phyloP scores from a whole-genome alignment of 1,140 invertebrate genomes.

The Himalopsyche phryganea region DNA sequence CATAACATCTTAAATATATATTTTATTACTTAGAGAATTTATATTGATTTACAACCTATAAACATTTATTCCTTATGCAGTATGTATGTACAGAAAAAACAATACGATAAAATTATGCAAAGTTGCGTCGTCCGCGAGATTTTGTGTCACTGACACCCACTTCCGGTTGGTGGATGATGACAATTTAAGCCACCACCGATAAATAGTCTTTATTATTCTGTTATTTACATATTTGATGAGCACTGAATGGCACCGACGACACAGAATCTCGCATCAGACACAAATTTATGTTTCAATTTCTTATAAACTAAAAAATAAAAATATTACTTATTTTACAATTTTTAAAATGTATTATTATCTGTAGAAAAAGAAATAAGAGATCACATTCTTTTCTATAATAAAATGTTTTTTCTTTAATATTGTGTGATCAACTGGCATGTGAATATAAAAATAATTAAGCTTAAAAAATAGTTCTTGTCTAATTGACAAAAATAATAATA shows the following conservation, averaged over 20 bases:
- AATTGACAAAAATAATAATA: too few relatives aligned
- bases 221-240: too few relatives aligned
- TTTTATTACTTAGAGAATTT: conserved; percentile 7
- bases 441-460: too few relatives aligned
- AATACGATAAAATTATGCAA: not conserved
- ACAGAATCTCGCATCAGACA: not conserved
- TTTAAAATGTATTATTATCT: not conserved
- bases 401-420: not conserved
- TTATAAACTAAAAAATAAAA: conserved; percentile 2
- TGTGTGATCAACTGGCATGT: too few relatives aligned
- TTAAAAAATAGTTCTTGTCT: too few relatives aligned
- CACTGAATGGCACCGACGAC: too few relatives aligned
- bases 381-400: not conserved
- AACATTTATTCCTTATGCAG: conserved; percentile 14
- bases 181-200: too few relatives aligned
- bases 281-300: not conserved
- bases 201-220: too few relatives aligned
- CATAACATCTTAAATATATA: conserved; percentile 19
- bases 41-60: conserved; percentile 18
- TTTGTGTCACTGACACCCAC: too few relatives aligned
- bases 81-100: conserved; percentile 19
- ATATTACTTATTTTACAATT: not conserved
- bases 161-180: too few relatives aligned
- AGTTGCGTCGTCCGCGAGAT: too few relatives aligned
- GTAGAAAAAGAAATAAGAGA: conserved; percentile 1